These are phyloP conservation scores for Agapetus fuscipes DNA, from an alignment of 2,888 invertebrate species.

Conservation along the genomic window DNA sequence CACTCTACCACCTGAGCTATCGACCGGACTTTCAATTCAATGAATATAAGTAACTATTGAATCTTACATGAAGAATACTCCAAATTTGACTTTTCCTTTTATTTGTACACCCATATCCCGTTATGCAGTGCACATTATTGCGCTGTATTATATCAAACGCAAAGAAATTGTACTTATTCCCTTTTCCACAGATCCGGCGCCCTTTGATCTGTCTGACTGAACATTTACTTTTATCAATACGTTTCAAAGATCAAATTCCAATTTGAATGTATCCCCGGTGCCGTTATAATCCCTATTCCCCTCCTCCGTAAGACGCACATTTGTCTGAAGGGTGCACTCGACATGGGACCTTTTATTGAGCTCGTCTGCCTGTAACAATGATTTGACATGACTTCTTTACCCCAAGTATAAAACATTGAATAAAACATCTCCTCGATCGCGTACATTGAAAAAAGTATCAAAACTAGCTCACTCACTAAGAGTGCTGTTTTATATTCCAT, in stretches of 20 bases:
- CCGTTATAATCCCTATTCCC: constrained; percentile 13
- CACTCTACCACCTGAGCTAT: too few relatives aligned
- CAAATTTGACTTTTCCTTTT: too few relatives aligned
- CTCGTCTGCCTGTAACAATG: constrained; percentile 13
- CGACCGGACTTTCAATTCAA: too few relatives aligned
- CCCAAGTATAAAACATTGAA: too few relatives aligned
- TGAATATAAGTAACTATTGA: too few relatives aligned
- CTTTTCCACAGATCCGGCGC: constrained; percentile 11
- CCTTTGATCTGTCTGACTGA: constrained; percentile 21
- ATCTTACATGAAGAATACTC: too few relatives aligned
- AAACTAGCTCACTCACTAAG: too few relatives aligned
- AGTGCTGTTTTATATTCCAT: too few relatives aligned
- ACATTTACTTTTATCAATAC: constrained; percentile 20
- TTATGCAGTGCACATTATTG: too few relatives aligned
- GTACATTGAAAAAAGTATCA: too few relatives aligned
- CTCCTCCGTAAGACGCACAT: constrained; percentile 3
- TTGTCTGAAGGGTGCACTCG: constrained; percentile 4
- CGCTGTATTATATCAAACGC: constrained; percentile 10
- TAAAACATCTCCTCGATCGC: too few relatives aligned
- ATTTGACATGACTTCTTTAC: constrained; percentile 18
- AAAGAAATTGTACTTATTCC: constrained; percentile 15
- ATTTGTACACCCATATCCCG: too few relatives aligned
- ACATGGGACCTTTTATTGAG: constrained; percentile 2
- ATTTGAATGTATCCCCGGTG: constrained; percentile 8
- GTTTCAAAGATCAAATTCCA: constrained; percentile 16